Conservation (phyloP, 2,888 invertebrate genomes). For the Hermaeophaga mercurialis region DNA sequence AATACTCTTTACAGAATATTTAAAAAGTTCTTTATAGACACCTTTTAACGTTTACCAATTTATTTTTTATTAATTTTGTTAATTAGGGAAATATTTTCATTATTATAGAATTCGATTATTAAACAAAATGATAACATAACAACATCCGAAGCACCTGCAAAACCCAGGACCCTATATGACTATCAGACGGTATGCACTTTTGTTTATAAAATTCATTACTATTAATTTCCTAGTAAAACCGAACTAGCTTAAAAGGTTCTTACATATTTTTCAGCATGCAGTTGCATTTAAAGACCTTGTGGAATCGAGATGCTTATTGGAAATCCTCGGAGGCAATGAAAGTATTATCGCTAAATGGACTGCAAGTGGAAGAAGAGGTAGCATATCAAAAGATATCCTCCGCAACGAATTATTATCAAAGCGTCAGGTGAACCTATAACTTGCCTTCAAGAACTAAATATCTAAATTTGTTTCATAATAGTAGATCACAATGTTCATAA, state of each 20-base stretch:
- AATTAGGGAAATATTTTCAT: no score
- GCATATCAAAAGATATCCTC: constrained; percentile 45
- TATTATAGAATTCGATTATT: constrained; percentile 37
- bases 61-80: no score
- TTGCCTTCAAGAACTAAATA: not conserved
- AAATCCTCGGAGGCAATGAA: constrained; percentile 50
- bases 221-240: no score
- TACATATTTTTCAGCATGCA: constrained; percentile 54
- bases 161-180: constrained; percentile 47
- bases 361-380: constrained; percentile 35
- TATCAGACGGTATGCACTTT: constrained; percentile 53
- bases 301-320: constrained; percentile 57
- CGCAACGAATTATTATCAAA: constrained; percentile 55
- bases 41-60: no score
- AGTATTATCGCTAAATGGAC: constrained; percentile 41
- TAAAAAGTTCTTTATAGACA: no score
- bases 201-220: no score
- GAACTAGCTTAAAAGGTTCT: no score
- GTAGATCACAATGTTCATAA: no score
- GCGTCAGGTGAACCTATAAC: constrained; percentile 52
- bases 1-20: not conserved
- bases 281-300: constrained; percentile 57
- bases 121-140: constrained; percentile 32
- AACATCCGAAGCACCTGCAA: constrained; percentile 29
- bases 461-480: no score